Conservation (phyloP, 2,113 vertebrate species). For the Sinocyclocheilus anshuiensis region DNA sequence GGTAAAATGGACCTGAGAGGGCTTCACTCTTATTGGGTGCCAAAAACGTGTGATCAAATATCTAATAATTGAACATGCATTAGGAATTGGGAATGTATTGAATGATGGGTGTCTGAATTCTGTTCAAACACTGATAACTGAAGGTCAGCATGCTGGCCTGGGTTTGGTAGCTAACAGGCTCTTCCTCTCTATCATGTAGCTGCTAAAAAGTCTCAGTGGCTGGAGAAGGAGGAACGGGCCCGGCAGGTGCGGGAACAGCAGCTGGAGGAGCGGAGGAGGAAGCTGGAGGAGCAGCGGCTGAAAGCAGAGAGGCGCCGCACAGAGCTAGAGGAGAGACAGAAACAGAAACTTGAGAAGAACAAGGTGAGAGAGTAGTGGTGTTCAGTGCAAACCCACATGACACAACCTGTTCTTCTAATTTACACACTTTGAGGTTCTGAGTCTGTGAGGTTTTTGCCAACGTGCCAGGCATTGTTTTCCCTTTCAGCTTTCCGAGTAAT, state of each 20-base stretch:
- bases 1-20: neutral
- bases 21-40: neutral
- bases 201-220: slow-evolving; percentile 90
- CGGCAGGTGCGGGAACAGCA: slow-evolving; percentile 87
- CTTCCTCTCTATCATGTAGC: slow-evolving; percentile 68
- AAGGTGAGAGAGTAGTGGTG: slow-evolving; percentile 77
- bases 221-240: slow-evolving; percentile 95
- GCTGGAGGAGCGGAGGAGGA: slow-evolving; percentile 87
- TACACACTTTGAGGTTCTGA: neutral
- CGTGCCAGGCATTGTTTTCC: neutral
- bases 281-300: slow-evolving; percentile 88
- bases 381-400: neutral
- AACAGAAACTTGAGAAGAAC: slow-evolving; percentile 93
- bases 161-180: neutral
- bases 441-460: neutral
- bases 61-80: neutral
- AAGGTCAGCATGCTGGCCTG: neutral
- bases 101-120: neutral
- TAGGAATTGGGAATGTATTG: neutral
- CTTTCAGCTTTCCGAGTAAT: neutral
- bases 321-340: slow-evolving; percentile 88
- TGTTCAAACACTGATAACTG: neutral
- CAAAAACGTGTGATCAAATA: neutral
- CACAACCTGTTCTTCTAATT: neutral
- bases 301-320: slow-evolving; percentile 86